phyloP scores from a whole-genome alignment of 2,888 invertebrate genomes.

The Dendrolimus houi region DNA sequence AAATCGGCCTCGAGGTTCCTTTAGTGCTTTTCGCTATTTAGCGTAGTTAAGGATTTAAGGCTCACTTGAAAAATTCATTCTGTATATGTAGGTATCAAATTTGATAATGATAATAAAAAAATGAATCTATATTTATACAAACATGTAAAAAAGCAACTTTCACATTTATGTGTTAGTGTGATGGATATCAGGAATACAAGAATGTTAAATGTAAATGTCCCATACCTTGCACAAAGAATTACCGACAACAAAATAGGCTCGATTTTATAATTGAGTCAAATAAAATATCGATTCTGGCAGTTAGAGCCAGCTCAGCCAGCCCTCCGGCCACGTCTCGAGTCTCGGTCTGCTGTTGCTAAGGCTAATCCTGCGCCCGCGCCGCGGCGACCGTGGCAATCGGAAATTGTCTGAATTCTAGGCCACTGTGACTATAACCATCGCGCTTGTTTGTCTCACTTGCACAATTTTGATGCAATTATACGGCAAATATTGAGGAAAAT shows the following conservation, averaged over 20 bases:
- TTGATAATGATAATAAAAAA: too few relatives aligned
- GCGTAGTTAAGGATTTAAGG: too few relatives aligned
- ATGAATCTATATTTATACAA: too few relatives aligned
- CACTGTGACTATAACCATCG: slow-evolving; percentile 37
- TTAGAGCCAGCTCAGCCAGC: slow-evolving; percentile 2
- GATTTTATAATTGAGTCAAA: neutral
- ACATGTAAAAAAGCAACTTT: too few relatives aligned
- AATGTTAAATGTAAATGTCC: neutral
- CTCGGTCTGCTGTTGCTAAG: slow-evolving; percentile 29
- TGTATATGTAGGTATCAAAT: too few relatives aligned
- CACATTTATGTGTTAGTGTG: too few relatives aligned
- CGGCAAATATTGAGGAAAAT: too few relatives aligned
- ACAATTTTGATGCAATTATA: slow-evolving; percentile 15
- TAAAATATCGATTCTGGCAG: neutral
- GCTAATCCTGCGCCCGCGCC: slow-evolving; percentile 13
- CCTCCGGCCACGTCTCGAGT: slow-evolving; percentile 24
- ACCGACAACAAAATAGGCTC: neutral
- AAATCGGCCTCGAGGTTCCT: too few relatives aligned
- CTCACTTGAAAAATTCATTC: too few relatives aligned
- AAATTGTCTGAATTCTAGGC: slow-evolving; percentile 70
- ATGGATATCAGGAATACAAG: neutral
- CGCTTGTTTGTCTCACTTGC: slow-evolving; percentile 38
- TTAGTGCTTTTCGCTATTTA: too few relatives aligned
- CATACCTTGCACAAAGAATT: neutral
- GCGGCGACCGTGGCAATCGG: slow-evolving; percentile 48